These are phyloP conservation scores for Falco peregrinus DNA, from an alignment of 2,797 vertebrate species.

Conservation along the genomic window DNA sequence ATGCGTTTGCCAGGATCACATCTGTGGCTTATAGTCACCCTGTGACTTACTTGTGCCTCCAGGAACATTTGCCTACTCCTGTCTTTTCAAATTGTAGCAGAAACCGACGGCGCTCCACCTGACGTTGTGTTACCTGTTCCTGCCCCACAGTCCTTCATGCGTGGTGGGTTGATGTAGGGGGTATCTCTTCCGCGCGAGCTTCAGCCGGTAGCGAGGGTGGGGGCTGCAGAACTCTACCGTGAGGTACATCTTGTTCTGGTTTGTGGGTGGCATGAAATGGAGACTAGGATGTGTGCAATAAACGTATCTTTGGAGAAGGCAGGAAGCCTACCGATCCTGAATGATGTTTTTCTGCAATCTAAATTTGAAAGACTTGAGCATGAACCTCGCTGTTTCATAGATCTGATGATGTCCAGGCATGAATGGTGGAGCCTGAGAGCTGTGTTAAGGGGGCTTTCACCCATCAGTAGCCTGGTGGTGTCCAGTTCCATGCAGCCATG, in stretches of 20 bases:
- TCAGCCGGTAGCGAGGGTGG: no score
- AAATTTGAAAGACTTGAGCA: neutral
- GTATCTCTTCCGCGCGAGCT: neutral
- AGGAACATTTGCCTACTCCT: no score
- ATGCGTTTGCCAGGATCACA: neutral
- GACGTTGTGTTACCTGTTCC: neutral
- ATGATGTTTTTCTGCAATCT: neutral
- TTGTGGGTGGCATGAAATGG: neutral
- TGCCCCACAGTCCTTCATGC: neutral
- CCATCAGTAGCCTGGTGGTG: neutral
- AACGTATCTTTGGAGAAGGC: no score
- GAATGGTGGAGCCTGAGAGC: neutral
- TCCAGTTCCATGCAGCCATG: neutral
- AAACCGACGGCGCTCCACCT: neutral
- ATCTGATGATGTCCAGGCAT: no score
- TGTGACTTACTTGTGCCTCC: neutral
- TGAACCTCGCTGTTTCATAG: neutral
- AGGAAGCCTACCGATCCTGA: neutral
- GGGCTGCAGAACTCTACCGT: neutral
- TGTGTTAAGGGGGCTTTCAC: neutral
- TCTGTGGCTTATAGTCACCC: neutral
- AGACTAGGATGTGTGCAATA: neutral
- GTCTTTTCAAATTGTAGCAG: neutral
- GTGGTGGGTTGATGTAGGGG: neutral
- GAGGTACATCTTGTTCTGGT: neutral